Evolutionary conservation across 2,888 invertebrate species (phyloP), one percentile per base, ranked within the genome.

Genomic region (Pyrochroa serraticornis): DNA sequence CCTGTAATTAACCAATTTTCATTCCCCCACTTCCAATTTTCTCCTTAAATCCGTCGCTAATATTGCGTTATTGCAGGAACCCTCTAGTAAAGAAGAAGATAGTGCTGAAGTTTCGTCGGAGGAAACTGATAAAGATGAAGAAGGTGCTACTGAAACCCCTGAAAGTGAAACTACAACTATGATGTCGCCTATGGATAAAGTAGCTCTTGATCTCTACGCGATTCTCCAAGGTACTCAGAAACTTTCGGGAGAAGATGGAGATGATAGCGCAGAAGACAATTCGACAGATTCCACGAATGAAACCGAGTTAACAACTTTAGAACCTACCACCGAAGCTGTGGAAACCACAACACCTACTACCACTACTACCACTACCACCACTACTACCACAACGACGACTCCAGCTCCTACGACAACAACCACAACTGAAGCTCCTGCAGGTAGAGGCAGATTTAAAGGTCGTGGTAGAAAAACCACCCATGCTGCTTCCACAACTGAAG

Each of bases 191-290:
- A 91, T 90, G 88, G 90, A 92, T 72, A 92, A 92, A 79, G 90
- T 90, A 0, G 93, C 92, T 7, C 81, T 91, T 8, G 93, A 93
- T 69, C 80, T 93, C 42, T 93, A 93, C 72, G 93, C 93, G 0
- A 90, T 92, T 69, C 81, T 91, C 45, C 85, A 85, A 70, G 84
- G 85, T 60, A 84, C 84, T 1, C 84, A 84, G 62, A 84, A 80
- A 64, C 81, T 84, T 32, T 74, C 77, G 31, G 80, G 78, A 31
- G 79, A 79, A 66, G 75, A 77, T 43, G 71, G 57, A n/a, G 68
- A 62, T 34, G 12, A 50, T 31, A 79, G 68, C 45, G 79, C 79
- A 0, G 82, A 81, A 47, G 75, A 78, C 1, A 73, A 62, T 9
- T 57, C 45, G 34, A 57, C 49, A 6, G 54, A 44, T 10, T 59